A percentile compares a stretch with the other conserved stretches of the same genome.
Evolutionary conservation across 1,140 invertebrate genomes (phyloP).

Genomic region (Drosophila ficusphila): DNA sequence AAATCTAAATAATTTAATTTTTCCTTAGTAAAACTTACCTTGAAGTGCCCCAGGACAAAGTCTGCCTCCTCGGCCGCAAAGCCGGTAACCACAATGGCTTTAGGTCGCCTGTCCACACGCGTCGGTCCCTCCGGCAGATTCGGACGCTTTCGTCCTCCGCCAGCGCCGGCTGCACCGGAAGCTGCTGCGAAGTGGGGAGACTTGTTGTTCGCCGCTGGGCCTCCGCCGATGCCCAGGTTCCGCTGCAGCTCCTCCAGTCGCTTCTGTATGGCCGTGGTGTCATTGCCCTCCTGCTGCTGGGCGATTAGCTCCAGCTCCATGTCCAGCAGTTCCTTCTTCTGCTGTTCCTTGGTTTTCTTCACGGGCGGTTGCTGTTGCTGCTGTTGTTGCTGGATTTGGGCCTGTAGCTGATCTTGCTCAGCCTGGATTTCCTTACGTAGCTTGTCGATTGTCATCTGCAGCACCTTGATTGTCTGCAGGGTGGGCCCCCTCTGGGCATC

Average conservation of each 20-base stretch:
- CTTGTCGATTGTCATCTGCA: slow-evolving; percentile 80
- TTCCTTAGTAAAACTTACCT: slow-evolving; percentile 43
- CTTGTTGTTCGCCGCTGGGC: slow-evolving; percentile 21
- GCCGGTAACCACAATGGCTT: slow-evolving; percentile 78
- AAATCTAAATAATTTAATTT: not conserved
- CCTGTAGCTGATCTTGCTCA: slow-evolving; percentile 79
- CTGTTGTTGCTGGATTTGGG: slow-evolving; percentile 76
- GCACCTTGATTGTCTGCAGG: slow-evolving; percentile 76
- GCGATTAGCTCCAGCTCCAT: slow-evolving; percentile 83
- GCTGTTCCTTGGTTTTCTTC: slow-evolving; percentile 83
- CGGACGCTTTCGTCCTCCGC: slow-evolving; percentile 53
- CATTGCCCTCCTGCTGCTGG: slow-evolving; percentile 83
- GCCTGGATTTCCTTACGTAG: slow-evolving; percentile 79
- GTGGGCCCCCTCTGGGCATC: slow-evolving; percentile 71
- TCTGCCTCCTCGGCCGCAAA: slow-evolving; percentile 80
- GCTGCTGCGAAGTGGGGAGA: slow-evolving; percentile 29
- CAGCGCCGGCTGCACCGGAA: slow-evolving; percentile 21
- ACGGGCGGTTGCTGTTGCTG: slow-evolving; percentile 65
- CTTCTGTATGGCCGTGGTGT: slow-evolving; percentile 80
- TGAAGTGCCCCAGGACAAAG: slow-evolving; percentile 82
- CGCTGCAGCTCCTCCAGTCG: slow-evolving; percentile 80
- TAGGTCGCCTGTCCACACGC: slow-evolving; percentile 79
- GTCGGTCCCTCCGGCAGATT: slow-evolving; percentile 73
- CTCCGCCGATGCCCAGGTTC: slow-evolving; percentile 54
- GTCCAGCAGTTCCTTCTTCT: slow-evolving; percentile 83